Evolutionary conservation across 2,113 vertebrate genomes (phyloP).

Genomic region (Butastur rufipennis): DNA sequence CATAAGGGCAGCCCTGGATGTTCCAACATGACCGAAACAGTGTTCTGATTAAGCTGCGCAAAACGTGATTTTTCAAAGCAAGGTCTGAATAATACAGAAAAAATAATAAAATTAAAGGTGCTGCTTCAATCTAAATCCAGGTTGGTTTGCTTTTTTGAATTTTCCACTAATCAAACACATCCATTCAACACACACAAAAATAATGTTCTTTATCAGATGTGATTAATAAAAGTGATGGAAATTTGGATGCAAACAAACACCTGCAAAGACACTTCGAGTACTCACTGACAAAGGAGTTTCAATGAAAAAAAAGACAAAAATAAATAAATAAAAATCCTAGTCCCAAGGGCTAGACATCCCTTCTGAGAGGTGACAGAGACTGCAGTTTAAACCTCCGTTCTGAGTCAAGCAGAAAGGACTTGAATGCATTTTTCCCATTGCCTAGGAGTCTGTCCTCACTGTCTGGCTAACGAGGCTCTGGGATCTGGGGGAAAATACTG

Average conservation of each 20-base stretch:
- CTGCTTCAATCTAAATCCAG: background rate
- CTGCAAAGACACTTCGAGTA: background rate
- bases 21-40: background rate
- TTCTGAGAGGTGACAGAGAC: background rate
- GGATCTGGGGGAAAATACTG: background rate
- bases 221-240: background rate
- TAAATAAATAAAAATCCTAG: background rate
- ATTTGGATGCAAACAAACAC: background rate
- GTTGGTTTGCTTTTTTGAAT: background rate
- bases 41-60: background rate
- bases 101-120: background rate
- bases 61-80: background rate
- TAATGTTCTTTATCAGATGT: background rate
- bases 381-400: rapidly evolving
- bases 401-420: background rate
- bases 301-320: background rate
- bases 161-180: background rate
- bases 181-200: background rate
- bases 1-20: rapidly evolving
- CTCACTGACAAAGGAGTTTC: background rate
- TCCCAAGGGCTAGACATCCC: background rate
- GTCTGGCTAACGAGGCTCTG: background rate
- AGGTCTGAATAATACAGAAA: background rate
- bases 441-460: background rate
- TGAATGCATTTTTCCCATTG: background rate